Percentiles rank a stretch among this genome's conserved stretches.
Conservation (phyloP, 53 echinoderm and acorn worm species). For the Crossaster papposus region DNA sequence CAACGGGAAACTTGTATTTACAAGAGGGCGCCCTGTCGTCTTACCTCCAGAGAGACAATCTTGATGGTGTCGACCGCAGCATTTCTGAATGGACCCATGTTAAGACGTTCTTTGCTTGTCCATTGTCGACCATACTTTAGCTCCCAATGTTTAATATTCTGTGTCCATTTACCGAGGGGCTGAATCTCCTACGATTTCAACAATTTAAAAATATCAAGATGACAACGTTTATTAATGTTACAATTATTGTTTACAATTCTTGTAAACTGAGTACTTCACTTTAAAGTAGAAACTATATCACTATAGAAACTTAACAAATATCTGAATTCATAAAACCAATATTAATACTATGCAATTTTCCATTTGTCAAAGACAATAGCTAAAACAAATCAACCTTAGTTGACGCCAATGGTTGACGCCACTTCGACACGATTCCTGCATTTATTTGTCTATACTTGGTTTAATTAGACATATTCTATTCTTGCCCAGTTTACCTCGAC, state of each 20-base stretch:
- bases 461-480: neutral
- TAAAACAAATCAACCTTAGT: too few species aligned
- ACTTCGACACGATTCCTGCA: neutral
- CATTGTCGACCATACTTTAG: slow-evolving; percentile 46
- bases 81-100: slow-evolving; percentile 81
- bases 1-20: neutral
- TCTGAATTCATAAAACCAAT: too few species aligned
- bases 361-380: too few species aligned
- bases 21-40: slow-evolving; percentile 18
- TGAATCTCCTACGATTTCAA: slow-evolving; percentile 43
- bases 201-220: neutral
- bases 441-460: neutral
- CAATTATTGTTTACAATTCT: too few species aligned
- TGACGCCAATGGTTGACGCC: too few species aligned
- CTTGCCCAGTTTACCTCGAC: slow-evolving; percentile 63
- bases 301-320: too few species aligned
- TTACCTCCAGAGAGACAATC: slow-evolving; percentile 87
- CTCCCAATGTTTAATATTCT: slow-evolving; percentile 76
- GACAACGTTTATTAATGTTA: neutral
- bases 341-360: too few species aligned
- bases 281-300: too few species aligned
- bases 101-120: slow-evolving; percentile 69
- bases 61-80: slow-evolving; percentile 78
- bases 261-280: too few species aligned
- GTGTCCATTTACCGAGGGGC: slow-evolving; percentile 78